A percentile compares a stretch with the other conserved stretches of the same genome.
Conservation (phyloP, 2,113 vertebrate genomes). For the Castor canadensis region DNA sequence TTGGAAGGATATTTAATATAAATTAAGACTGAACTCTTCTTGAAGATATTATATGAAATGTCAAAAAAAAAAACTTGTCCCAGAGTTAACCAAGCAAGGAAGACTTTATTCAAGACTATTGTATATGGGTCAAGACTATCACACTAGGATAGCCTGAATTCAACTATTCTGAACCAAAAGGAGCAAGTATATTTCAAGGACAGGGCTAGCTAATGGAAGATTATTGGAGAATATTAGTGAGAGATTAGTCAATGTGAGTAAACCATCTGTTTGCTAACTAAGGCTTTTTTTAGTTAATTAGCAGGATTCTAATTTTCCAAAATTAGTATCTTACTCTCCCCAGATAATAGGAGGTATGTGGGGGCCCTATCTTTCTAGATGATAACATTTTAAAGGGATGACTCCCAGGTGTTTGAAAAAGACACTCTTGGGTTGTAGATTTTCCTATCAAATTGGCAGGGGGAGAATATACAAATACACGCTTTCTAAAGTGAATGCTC, state of each 20-base stretch:
- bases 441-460: not conserved
- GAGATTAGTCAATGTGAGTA: not conserved
- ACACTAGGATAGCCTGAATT: not conserved
- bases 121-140: not conserved
- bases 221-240: not conserved
- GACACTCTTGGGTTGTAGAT: not conserved
- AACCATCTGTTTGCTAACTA: not conserved
- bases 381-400: not conserved
- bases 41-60: not conserved
- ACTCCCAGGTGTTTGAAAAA: not conserved
- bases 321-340: not conserved
- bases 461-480: not conserved
- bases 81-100: not conserved
- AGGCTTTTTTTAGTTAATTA: not conserved
- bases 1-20: not conserved
- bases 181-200: not conserved
- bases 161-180: not conserved
- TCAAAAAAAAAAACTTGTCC: not conserved
- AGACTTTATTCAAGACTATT: not conserved
- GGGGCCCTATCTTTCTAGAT: not conserved
- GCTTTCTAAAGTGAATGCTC: not conserved
- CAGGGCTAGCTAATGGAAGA: not conserved
- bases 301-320: not conserved
- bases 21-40: not conserved
- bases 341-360: not conserved